A percentile compares a stretch with the other conserved stretches of the same genome.
phyloP scores from a whole-genome alignment of 2,113 vertebrate genomes.

The Phalacrocorax carbo region DNA sequence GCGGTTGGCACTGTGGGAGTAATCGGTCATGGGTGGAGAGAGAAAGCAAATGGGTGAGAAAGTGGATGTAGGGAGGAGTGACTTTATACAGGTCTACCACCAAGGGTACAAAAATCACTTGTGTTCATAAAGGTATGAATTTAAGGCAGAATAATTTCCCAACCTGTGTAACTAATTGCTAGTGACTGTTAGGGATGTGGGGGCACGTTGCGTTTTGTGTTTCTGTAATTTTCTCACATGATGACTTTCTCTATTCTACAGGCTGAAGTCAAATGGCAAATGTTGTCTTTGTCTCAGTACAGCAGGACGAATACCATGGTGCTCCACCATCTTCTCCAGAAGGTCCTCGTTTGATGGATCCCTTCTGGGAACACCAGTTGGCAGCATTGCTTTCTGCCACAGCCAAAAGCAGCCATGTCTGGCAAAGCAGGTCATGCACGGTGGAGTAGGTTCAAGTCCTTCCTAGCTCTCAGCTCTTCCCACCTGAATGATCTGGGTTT shows the following conservation, averaged over 20 bases:
- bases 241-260: background rate
- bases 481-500: background rate
- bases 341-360: background rate
- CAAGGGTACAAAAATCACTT: background rate
- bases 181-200: background rate
- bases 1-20: accelerated
- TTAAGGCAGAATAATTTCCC: background rate
- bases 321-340: background rate
- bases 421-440: accelerated
- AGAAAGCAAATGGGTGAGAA: background rate
- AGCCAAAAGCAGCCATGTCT: background rate
- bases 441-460: background rate
- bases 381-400: background rate
- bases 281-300: background rate
- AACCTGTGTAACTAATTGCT: background rate
- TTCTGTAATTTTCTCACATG: background rate
- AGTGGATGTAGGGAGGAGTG: background rate
- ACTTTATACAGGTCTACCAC: background rate
- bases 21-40: background rate
- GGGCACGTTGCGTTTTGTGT: background rate
- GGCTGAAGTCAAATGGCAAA: background rate
- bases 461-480: background rate
- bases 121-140: background rate
- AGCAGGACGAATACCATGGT: background rate
- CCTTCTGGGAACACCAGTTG: background rate